Percentiles rank a stretch among this genome's conserved stretches.
Conservation (phyloP, 2,113 vertebrate genomes). For the Tauraco erythrolophus region DNA sequence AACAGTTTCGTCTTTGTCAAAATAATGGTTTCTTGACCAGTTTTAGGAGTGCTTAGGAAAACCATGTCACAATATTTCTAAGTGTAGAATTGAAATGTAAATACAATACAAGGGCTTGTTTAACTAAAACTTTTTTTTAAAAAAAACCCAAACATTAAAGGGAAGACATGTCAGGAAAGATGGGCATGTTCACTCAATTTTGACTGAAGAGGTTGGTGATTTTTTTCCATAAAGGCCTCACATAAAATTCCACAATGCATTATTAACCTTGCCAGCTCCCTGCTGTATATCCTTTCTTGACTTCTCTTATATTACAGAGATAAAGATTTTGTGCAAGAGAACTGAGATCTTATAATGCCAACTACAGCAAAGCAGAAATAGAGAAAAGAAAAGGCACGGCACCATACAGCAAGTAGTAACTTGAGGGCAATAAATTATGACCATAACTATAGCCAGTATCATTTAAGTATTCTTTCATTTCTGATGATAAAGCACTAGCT, state of each 20-base stretch:
- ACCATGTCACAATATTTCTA: not conserved
- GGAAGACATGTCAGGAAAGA: not conserved
- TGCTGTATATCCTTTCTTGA: not conserved
- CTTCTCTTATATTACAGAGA: slow-evolving; percentile 4
- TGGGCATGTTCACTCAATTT: not conserved
- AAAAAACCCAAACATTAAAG: too few species aligned
- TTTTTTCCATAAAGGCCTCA: not conserved
- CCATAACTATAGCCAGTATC: slow-evolving; percentile 31
- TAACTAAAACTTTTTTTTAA: not conserved
- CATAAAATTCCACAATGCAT: not conserved
- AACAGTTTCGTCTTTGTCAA: not conserved
- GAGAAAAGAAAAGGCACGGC: slow-evolving; percentile 5
- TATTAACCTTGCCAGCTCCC: not conserved
- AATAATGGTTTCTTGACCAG: not conserved
- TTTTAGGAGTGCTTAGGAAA: not conserved
- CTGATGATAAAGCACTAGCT: slow-evolving; percentile 64
- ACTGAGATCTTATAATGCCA: slow-evolving; percentile 38
- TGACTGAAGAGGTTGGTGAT: not conserved
- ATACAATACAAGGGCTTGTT: not conserved
- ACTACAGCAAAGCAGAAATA: slow-evolving; percentile 39
- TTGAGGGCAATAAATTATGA: slow-evolving; percentile 64
- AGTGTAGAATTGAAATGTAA: not conserved
- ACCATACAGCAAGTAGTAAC: not conserved
- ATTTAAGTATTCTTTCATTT: slow-evolving; percentile 72
- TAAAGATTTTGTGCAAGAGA: not conserved